A percentile compares a stretch with the other conserved stretches of the same genome.
These are phyloP conservation scores for Otus sunia DNA, from an alignment of 2,113 vertebrate species.

Conservation along the genomic window DNA sequence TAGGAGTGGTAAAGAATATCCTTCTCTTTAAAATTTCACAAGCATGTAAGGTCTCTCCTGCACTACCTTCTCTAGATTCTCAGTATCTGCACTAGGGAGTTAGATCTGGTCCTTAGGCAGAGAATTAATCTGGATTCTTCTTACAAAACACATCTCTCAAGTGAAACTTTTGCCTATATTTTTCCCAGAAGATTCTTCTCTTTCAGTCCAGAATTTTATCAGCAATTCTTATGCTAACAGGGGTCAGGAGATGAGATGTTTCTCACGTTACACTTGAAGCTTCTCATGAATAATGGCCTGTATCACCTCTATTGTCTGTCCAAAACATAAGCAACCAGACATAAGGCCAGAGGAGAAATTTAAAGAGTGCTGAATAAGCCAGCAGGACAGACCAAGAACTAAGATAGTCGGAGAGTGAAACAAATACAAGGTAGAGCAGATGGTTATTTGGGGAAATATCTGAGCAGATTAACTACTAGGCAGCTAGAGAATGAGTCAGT, in stretches of 20 bases:
- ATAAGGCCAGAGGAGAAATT: slow-evolving; percentile 82
- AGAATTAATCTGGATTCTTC: slow-evolving; percentile 24
- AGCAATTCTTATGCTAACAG: slow-evolving; percentile 91
- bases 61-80: neutral
- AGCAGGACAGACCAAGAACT: slow-evolving; percentile 70
- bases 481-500: slow-evolving; percentile 32
- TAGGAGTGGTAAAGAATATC: neutral
- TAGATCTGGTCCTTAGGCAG: neutral
- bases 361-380: slow-evolving; percentile 81
- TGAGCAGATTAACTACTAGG: slow-evolving; percentile 38
- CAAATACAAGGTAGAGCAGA: slow-evolving; percentile 67
- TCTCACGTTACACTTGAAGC: slow-evolving; percentile 91
- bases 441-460: slow-evolving; percentile 48
- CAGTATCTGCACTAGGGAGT: neutral
- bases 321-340: slow-evolving; percentile 78
- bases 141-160: slow-evolving; percentile 46
- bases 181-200: slow-evolving; percentile 73
- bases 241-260: slow-evolving; percentile 92
- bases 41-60: neutral
- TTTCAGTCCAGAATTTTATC: slow-evolving; percentile 80
- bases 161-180: slow-evolving; percentile 58
- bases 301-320: slow-evolving; percentile 85
- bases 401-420: slow-evolving; percentile 29
- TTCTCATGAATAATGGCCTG: slow-evolving; percentile 78
- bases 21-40: neutral